These are phyloP conservation scores for Euglossa dilemma DNA, from an alignment of 1,140 invertebrate species.

Conservation along the genomic window DNA sequence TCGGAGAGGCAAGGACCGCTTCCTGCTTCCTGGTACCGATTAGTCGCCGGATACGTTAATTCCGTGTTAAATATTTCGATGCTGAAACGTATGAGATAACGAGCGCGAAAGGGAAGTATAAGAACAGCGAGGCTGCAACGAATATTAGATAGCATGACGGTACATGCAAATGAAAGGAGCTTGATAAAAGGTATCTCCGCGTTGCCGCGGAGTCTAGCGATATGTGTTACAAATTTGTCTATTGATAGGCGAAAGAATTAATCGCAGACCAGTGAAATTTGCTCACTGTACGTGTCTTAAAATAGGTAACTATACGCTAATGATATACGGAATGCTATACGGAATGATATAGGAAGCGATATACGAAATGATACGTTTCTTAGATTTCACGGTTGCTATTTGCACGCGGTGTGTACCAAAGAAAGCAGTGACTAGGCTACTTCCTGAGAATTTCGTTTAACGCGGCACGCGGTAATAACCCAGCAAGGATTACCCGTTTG, in stretches of 20 bases:
- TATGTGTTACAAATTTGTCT: too few relatives aligned
- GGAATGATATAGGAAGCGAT: not conserved
- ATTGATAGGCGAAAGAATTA: too few relatives aligned
- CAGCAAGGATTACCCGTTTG: not conserved
- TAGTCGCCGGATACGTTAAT: not conserved
- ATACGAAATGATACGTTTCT: not conserved
- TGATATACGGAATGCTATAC: too few relatives aligned
- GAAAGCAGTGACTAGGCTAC: not conserved
- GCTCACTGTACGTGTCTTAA: too few relatives aligned
- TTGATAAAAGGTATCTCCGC: not conserved
- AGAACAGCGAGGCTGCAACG: not conserved
- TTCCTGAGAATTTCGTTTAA: not conserved
- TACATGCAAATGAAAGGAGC: not conserved
- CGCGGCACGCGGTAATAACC: not conserved
- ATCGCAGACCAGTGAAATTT: too few relatives aligned
- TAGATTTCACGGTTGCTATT: not conserved
- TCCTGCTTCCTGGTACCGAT: constrained; percentile 25
- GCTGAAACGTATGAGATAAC: not conserved
- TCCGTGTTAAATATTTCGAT: not conserved
- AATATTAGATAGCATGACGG: too few relatives aligned
- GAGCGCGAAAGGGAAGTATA: not conserved
- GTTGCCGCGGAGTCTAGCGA: too few relatives aligned
- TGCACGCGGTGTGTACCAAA: not conserved
- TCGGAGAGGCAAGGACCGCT: not conserved
- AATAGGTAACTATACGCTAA: too few relatives aligned